Base-by-base conservation (phyloP, 2,113 vertebrate genomes). In the Hippopotamus amphibius region DNA sequence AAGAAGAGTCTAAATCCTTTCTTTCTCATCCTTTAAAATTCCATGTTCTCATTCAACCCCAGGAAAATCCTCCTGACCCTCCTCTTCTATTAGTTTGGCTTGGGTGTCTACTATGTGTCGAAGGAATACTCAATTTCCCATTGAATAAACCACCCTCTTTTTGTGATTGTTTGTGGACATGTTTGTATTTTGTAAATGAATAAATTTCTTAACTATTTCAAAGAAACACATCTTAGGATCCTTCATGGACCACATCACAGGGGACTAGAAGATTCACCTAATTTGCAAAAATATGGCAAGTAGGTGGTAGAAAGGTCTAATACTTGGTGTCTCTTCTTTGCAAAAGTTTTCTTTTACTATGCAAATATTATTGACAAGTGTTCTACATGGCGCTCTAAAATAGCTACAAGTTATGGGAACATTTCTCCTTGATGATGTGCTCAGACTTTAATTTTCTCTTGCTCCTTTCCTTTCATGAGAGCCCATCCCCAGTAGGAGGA, bases 381-480 rank as follows among this genome's bases (percentile, higher is more conserved):
- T 30, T 89, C n/a, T 63, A n/a, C 1, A 41, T 0, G 82, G 6
- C 3, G 53, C 30, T 83, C 22, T 90, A 69, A 93, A 86, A 77
- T 63, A 81, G 37, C 30, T 68, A 43, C 9, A 93, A 33, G 7
- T 37, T 87, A 17, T 87, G 61, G 55, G 8, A n/a, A 79, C 28
- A 48, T 74, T 72, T 90, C 63, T 88, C 15, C 19, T 95, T 83
- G 59, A 50, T 37, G n/a, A 21, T 61, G 53, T 53, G 24, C 33
- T 97, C 12, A 88, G 63, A 95, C 90, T 88, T 90, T 74, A 95
- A 48, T 26, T 74, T 95, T 88, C 19, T 89, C 12, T 57, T 5
- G 16, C 2, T 16, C 6, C 11, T 82, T 90, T 76, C 11, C 24
- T 53, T 48, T 68, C 5, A 7, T 41, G 48, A 88, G 15, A 41